These are phyloP conservation scores for Barbus barbus DNA, from an alignment of 2,113 vertebrate species.

Conservation along the genomic window DNA sequence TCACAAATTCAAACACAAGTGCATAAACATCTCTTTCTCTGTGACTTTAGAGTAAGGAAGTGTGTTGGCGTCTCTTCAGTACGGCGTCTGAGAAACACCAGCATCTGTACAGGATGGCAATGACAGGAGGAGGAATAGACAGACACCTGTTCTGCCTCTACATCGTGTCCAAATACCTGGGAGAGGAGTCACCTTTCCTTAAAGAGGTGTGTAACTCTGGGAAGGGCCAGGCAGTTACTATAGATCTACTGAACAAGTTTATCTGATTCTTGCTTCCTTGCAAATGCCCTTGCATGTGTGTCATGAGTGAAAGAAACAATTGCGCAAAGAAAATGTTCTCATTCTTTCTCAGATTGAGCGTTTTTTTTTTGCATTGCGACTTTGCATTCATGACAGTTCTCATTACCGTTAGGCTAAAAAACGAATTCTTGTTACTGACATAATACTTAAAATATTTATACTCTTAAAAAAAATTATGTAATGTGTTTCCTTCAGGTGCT, in stretches of 20 bases:
- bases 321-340: background rate
- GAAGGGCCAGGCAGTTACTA: background rate
- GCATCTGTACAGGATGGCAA: conserved; percentile 79
- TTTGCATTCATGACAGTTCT: background rate
- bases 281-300: background rate
- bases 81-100: conserved; percentile 82
- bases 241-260: background rate
- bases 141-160: conserved; percentile 88
- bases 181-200: conserved; percentile 80
- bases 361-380: background rate
- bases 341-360: background rate
- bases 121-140: conserved; percentile 83
- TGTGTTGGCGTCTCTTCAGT: conserved; percentile 75
- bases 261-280: background rate
- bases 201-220: conserved; percentile 73
- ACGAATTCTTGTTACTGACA: background rate
- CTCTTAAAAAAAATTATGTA: too few species aligned
- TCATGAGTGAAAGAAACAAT: background rate
- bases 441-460: too few species aligned
- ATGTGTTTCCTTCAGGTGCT: conserved; percentile 75
- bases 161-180: conserved; percentile 81
- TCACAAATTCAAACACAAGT: background rate
- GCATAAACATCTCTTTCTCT: background rate
- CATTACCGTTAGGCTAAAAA: background rate
- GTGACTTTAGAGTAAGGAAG: conserved; percentile 71